phyloP scores from a whole-genome alignment of 2,113 vertebrate species.

The Halcyon malimbica region DNA sequence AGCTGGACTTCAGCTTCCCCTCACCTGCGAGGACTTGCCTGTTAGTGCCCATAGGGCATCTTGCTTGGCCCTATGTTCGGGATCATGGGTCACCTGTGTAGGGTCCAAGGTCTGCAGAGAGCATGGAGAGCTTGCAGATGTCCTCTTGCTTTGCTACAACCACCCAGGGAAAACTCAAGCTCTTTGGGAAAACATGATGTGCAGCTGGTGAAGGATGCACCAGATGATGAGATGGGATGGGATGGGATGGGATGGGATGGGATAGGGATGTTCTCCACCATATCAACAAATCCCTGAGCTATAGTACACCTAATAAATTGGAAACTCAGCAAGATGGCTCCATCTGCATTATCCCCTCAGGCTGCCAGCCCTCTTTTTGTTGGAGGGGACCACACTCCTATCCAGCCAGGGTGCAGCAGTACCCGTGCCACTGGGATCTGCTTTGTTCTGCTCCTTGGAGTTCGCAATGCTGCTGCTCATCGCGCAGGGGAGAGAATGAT shows the following conservation, averaged over 20 bases:
- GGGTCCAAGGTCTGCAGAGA: neutral
- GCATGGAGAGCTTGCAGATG: neutral
- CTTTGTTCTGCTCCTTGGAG: neutral
- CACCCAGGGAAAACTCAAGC: neutral
- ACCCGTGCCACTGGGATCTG: accelerated
- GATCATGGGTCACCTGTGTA: neutral
- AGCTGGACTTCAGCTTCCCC: neutral
- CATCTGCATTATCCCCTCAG: accelerated
- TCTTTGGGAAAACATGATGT: neutral
- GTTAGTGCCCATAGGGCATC: neutral
- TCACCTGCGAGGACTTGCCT: neutral
- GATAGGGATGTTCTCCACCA: neutral
- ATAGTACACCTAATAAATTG: accelerated
- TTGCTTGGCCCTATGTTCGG: neutral
- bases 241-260: neutral
- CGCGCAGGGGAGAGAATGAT: neutral
- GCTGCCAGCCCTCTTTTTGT: neutral
- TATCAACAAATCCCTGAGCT: neutral
- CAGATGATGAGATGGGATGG: too few species aligned
- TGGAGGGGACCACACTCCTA: neutral
- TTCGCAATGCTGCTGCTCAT: accelerated
- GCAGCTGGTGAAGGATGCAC: neutral
- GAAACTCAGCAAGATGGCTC: neutral
- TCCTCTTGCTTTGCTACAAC: neutral
- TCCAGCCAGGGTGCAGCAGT: neutral